Conservation (phyloP, 2,113 vertebrate genomes). For the Falco punctatus region DNA sequence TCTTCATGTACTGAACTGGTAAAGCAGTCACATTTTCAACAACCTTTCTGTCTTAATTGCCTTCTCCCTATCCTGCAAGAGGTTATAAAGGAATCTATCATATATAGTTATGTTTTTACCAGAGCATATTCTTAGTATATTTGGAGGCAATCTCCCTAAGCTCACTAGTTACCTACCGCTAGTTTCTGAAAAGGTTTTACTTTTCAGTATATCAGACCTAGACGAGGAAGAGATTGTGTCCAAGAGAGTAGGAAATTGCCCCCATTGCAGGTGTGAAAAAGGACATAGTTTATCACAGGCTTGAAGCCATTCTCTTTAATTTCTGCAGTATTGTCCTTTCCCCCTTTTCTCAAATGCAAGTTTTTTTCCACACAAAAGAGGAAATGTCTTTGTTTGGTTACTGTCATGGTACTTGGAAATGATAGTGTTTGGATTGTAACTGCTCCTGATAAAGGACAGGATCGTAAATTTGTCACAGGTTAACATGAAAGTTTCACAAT, state of each 20-base stretch:
- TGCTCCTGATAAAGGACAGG: neutral
- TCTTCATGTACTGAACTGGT: neutral
- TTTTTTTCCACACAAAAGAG: neutral
- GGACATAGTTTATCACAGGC: neutral
- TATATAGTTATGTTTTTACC: neutral
- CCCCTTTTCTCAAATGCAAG: neutral
- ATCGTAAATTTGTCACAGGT: neutral
- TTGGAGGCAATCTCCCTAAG: neutral
- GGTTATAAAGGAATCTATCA: neutral
- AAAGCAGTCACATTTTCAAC: neutral
- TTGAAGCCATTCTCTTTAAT: neutral
- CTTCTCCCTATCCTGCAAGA: neutral
- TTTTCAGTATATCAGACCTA: neutral
- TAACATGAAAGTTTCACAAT: neutral
- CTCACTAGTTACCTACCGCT: neutral
- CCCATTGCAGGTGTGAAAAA: neutral
- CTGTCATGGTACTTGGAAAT: neutral
- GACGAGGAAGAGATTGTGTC: neutral
- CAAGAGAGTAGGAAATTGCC: neutral
- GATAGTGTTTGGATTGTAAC: fast-evolving
- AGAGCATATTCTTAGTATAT: neutral
- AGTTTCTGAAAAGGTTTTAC: neutral
- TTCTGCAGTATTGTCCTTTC: neutral
- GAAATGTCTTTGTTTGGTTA: neutral
- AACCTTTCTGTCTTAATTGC: neutral